Percentiles rank a stretch among this genome's conserved stretches.
Conservation (phyloP, 1,140 invertebrate genomes). For the Aphidius ervi region DNA sequence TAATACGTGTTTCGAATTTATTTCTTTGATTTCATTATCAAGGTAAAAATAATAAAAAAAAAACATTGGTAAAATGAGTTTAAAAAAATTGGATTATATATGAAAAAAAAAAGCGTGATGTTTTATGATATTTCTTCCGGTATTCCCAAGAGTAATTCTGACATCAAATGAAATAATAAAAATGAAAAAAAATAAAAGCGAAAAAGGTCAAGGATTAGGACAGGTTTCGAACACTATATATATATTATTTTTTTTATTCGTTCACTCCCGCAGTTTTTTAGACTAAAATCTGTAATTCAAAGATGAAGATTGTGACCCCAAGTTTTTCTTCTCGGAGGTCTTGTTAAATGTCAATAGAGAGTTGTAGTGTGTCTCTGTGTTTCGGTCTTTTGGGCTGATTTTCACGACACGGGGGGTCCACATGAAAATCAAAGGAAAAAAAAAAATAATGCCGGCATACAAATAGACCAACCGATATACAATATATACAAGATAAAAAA, state of each 20-base stretch:
- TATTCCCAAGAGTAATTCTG: constrained; percentile 16
- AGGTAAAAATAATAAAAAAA: no score
- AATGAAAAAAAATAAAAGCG: constrained; percentile 16
- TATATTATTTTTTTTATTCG: no score
- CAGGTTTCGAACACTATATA: constrained; percentile 17
- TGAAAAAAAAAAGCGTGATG: background rate
- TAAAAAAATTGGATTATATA: no score
- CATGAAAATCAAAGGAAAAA: background rate
- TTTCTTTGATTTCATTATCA: background rate
- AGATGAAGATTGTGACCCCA: constrained; percentile 8
- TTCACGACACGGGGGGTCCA: constrained; percentile 22
- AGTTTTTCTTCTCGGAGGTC: background rate
- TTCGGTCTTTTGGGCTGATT: constrained; percentile 24
- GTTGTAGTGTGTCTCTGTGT: constrained; percentile 11
- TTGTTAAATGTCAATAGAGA: constrained; percentile 35
- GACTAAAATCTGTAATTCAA: constrained; percentile 6
- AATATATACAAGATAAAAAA: no score
- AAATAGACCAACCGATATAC: no score
- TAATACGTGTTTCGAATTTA: constrained; percentile 27
- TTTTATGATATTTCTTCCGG: constrained; percentile 10
- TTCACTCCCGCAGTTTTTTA: no score
- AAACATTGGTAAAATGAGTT: no score
- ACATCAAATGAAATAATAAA: background rate
- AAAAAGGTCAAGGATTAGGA: constrained; percentile 37
- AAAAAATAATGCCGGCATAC: no score